These are phyloP conservation scores for Gobius niger DNA, from an alignment of 2,113 vertebrate genomes.

Conservation along the genomic window DNA sequence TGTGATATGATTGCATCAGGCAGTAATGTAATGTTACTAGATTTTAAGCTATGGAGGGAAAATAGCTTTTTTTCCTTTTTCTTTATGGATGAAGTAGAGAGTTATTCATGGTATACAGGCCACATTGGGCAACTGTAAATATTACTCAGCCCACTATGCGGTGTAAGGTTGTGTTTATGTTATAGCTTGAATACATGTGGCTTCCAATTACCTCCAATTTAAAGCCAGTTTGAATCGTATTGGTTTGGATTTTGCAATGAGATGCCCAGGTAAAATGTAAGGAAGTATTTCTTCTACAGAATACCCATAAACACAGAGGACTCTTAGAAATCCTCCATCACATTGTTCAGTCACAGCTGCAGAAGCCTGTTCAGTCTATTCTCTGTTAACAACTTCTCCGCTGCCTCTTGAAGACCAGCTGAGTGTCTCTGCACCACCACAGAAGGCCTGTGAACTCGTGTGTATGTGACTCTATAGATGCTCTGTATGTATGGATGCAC, in stretches of 20 bases:
- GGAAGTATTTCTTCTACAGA: too few species aligned
- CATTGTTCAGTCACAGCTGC: not conserved
- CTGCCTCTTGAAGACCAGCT: not conserved
- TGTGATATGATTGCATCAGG: not conserved
- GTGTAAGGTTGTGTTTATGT: too few species aligned
- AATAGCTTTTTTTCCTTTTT: slow-evolving; percentile 5
- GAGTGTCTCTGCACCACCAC: slow-evolving; percentile 8
- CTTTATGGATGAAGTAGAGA: not conserved
- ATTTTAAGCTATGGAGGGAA: not conserved
- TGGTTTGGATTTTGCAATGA: too few species aligned
- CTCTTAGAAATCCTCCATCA: not conserved
- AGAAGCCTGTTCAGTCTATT: not conserved
- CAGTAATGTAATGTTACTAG: slow-evolving; percentile 11
- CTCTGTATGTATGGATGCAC: slow-evolving; percentile 23
- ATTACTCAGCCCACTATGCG: too few species aligned
- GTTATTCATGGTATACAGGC: too few species aligned
- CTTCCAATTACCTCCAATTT: too few species aligned
- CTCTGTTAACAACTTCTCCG: not conserved
- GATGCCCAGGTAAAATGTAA: too few species aligned
- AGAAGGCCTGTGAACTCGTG: not conserved
- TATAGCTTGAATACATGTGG: too few species aligned
- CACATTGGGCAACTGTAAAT: too few species aligned
- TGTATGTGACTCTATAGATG: not conserved
- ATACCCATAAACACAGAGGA: too few species aligned
- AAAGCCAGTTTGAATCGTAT: too few species aligned